Base-by-base conservation (phyloP, 2,113 vertebrate species). In the Raphicerus campestris region DNA sequence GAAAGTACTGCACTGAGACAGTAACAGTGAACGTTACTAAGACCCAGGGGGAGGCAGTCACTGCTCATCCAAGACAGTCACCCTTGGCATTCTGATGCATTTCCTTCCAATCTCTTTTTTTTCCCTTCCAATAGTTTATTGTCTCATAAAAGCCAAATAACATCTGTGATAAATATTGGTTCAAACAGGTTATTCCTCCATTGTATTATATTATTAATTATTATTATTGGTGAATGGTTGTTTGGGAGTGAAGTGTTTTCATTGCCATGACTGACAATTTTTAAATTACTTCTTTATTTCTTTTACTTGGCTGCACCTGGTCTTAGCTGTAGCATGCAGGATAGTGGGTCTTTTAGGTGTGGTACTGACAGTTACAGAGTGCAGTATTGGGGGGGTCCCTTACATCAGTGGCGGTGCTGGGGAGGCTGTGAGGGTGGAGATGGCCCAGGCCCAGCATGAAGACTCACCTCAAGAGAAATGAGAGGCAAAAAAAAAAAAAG, bases 111-210 rank as follows among this genome's bases (percentile, higher is more conserved):
- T 42, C 51, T 60, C 13, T 75, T 7, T 42, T 60, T 70, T 75
- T 39, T 78, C 45, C 42, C 49, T 95, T 94, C 16, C 24, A 87
- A 47, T 77, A 70, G 32, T 88, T 42, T 83, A 35, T 66, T 42
- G 14, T 93, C 42, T 91, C 70, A 83, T 88, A 82, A 86, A 94
- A 97, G 51, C 6, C n/a, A 87, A 93, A 28, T 58, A 78, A 84
- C 70, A 81, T 88, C 3, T 60, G 63, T 51, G 24, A 9, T 88
- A 85, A 70, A 13, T 75, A 6, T 85, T 95, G 42, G 20, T 75
- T 95, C 24, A 78, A 88, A 73, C n/a, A 95, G 61, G 10, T 22
- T 84, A 2, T 92, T 94, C 17, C 24, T 94, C 19, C 7, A 60
- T 55, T 81, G 58, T 39, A 26, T 55, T 87, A 61, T 45, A 51